Percentiles rank a stretch among this genome's conserved stretches.
These are phyloP conservation scores for Chloebia gouldiae DNA, from an alignment of 2,113 vertebrate species.

Conservation along the genomic window DNA sequence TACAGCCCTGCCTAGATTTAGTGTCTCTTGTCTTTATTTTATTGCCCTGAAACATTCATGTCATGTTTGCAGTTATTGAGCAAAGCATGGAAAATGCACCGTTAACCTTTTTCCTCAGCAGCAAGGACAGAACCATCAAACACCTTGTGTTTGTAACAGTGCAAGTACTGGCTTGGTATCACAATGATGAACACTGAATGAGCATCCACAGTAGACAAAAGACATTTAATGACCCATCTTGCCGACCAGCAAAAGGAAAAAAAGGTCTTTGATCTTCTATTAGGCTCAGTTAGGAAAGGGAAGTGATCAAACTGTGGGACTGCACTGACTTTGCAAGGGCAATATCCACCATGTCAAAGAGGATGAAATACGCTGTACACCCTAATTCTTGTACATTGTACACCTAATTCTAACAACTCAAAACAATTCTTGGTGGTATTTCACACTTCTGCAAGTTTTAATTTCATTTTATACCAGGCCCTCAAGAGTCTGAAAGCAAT, in stretches of 20 bases:
- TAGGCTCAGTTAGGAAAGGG: not conserved
- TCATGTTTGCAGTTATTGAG: not conserved
- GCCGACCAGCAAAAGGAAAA: not conserved
- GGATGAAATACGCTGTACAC: not conserved
- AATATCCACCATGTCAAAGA: not conserved
- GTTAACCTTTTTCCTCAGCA: not conserved
- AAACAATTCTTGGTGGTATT: not conserved
- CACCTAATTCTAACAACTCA: no score
- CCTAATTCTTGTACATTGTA: not conserved
- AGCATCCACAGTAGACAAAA: not conserved
- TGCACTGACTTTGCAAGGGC: not conserved
- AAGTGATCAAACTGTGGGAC: not conserved
- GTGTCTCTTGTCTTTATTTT: not conserved
- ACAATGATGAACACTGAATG: not conserved
- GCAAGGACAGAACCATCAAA: not conserved
- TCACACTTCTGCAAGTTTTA: not conserved
- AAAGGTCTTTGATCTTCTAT: not conserved
- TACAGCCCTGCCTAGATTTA: not conserved
- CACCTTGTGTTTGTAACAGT: not conserved
- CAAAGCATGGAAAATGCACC: not conserved
- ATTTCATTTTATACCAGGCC: not conserved
- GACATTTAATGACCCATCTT: not conserved
- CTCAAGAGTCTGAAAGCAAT: not conserved
- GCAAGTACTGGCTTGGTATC: not conserved
- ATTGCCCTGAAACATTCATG: not conserved